Evolutionary conservation across 23 tunicate species (phyloP).

Genomic region (Ascidia mentula): DNA sequence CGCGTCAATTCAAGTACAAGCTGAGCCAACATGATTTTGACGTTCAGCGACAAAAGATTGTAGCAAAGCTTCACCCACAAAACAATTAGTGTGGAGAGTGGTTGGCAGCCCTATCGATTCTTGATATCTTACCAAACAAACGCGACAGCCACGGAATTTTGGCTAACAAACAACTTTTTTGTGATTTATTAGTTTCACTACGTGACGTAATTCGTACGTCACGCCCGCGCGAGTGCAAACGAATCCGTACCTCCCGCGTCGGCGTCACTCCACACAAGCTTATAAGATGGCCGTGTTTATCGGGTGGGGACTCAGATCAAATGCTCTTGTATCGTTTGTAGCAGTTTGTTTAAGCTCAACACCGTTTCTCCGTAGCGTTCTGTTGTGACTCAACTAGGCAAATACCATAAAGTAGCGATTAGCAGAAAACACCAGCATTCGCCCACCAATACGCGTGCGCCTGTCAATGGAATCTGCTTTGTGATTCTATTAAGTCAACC

Average conservation of each 20-base stretch:
- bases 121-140: neutral
- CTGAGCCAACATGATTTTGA: neutral
- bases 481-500: too few species aligned
- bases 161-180: constrained; percentile 1
- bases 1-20: constrained; percentile 2
- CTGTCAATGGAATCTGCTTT: too few species aligned
- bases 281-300: neutral
- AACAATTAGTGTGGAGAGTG: neutral
- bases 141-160: neutral
- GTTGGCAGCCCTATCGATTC: neutral
- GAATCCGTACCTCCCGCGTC: constrained; percentile 6
- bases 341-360: neutral
- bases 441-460: too few species aligned
- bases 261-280: neutral
- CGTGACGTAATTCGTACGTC: constrained; percentile 4
- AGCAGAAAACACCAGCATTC: neutral
- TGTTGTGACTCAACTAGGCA: neutral
- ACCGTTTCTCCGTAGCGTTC: constrained; percentile 5
- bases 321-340: neutral
- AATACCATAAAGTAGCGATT: neutral
- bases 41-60: neutral
- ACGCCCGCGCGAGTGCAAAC: constrained; percentile 7
- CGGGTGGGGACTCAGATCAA: neutral
- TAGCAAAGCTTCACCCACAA: neutral
- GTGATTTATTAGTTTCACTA: neutral